Conservation (phyloP, 37 sponge, comb jelly and placozoan species). For the Theonella swinhoei region DNA sequence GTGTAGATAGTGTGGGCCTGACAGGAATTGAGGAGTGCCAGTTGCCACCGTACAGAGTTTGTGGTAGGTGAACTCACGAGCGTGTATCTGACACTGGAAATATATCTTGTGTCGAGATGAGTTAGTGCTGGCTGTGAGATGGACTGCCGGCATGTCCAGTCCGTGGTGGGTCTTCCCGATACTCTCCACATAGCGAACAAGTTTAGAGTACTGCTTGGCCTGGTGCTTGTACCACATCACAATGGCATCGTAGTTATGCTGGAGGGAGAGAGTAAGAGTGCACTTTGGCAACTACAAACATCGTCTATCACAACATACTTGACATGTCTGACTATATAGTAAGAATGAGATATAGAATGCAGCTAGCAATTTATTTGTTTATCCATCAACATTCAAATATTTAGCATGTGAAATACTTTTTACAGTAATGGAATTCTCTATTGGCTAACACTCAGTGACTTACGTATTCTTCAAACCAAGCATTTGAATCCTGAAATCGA, state of each 20-base stretch:
- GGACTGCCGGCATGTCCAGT: conserved; percentile 71
- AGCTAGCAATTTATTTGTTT: not conserved
- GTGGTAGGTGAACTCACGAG: conserved; percentile 61
- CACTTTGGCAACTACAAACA: no score
- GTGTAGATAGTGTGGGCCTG: no score
- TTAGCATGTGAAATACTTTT: not conserved
- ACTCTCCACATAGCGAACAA: conserved; percentile 29
- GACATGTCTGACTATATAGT: no score
- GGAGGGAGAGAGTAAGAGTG: not conserved
- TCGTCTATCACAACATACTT: no score
- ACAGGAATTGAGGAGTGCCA: no score
- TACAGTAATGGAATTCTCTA: not conserved
- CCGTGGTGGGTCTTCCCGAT: conserved; percentile 64
- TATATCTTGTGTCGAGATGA: conserved; percentile 49
- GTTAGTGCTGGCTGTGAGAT: conserved; percentile 39
- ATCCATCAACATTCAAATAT: not conserved
- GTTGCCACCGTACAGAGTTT: no score
- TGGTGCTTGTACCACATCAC: conserved; percentile 30
- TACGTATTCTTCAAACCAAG: conserved; percentile 54
- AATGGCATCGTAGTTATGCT: conserved; percentile 58
- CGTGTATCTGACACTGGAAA: conserved; percentile 86
- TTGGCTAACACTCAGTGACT: conserved; percentile 1
- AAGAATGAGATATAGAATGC: not conserved
- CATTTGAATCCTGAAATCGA: not conserved
- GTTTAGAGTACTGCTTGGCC: not conserved